A percentile compares a stretch with the other conserved stretches of the same genome.
Evolutionary conservation across 2,797 vertebrate genomes (phyloP).

Genomic region (Spinus pinus): DNA sequence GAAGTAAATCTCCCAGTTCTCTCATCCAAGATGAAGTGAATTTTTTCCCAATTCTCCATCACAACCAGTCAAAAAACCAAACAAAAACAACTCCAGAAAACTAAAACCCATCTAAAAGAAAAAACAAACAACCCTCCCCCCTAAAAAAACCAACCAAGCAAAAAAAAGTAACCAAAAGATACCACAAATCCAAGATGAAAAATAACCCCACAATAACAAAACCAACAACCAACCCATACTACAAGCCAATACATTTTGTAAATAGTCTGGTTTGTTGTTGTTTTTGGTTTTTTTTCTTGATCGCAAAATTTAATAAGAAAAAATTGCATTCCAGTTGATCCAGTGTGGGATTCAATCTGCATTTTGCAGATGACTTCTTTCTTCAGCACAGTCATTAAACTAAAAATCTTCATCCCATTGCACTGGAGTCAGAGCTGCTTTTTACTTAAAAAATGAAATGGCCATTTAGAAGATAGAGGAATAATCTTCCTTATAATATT

Average conservation of each 20-base stretch:
- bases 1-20: background rate
- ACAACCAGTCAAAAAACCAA: background rate
- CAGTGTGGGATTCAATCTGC: background rate
- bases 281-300: background rate
- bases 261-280: background rate
- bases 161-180: background rate
- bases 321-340: background rate
- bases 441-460: slow-evolving; percentile 1
- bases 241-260: background rate
- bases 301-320: background rate
- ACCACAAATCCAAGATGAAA: background rate
- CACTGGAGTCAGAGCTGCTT: background rate
- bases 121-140: background rate
- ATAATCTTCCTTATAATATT: background rate
- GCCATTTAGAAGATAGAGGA: background rate
- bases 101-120: background rate
- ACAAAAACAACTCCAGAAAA: background rate
- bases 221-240: too few species aligned
- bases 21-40: background rate
- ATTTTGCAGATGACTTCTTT: background rate
- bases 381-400: background rate
- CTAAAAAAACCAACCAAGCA: background rate
- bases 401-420: background rate
- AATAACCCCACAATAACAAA: background rate
- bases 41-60: background rate